Base-by-base conservation (phyloP, 1,140 invertebrate species). In the Lasaia peninsularis region DNA sequence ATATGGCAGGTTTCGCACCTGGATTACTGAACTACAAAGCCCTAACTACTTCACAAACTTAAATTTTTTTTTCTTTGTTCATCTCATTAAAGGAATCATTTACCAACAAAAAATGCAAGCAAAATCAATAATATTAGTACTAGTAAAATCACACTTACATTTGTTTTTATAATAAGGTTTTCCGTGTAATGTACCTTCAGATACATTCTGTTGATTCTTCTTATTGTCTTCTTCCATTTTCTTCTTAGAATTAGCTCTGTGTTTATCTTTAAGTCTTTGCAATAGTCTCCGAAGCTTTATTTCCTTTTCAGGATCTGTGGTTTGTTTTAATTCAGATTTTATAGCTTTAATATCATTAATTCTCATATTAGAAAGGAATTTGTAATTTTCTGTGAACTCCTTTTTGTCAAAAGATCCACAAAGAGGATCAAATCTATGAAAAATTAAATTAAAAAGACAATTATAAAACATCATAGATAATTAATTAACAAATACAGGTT, bases 401-500 rank as follows among this genome's bases (percentile, higher is more conserved):
- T 92, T 92, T 48, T 94, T 91, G 75, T 96, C 92, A 78, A 92
- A 96, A 40, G 91, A 89, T 10, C 96, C 96, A 69, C 95, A 95
- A 1, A 94, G 80, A 50, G 92, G 92, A 75, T 97, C 96, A 89
- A 97, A 97, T 62, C 96, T 91, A 48, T 28, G 71, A 65, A 63
- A 10, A 53, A 62, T 35, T 24, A 11, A 44, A 49, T 35, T 48
- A 33, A 52, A 33, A 54, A 10, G 35, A 12, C 28, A 34, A 16
- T 34, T 9, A 10, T 54, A 44, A 55, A 18, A 51, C 2, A n/a
- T 37, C 1, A 16, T 48, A 31, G 56, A 50, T 7, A 33, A 55
- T 18, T 24, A n/a, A n/a, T n/a, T n/a, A n/a, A n/a, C n/a, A n/a
- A n/a, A n/a, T n/a, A n/a, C n/a, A n/a, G n/a, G n/a, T n/a, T n/a